Base-by-base conservation (phyloP, 2,888 invertebrate species). In the Epinotia nisella region DNA sequence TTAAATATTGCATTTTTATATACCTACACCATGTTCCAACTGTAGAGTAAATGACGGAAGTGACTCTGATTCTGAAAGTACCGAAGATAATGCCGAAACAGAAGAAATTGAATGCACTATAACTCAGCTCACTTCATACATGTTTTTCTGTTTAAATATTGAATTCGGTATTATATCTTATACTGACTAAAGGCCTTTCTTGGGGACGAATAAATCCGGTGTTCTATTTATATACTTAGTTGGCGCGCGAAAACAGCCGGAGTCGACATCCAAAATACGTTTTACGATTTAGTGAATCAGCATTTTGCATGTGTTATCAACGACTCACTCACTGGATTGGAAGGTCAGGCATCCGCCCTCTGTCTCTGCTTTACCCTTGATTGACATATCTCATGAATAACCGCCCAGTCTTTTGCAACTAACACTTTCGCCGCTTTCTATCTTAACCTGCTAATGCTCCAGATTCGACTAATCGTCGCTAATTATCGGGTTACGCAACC, bases 371-470 rank as follows among this genome's bases (percentile, higher is more conserved):
- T 24, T 24, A 2, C 21, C 21, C 2, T 24, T 24, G 21, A 24
- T 2, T 24, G 21, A 9, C 9, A 9, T 35, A 9, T 35, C 9
- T 35, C 35, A n/a, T 39, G 65, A 15, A 65, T 56, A 55, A 13
- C 19, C 15, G 35, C 19, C 7, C 19, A 39, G 65, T 9, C 55
- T 21, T 61, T 61, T n/a, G 21, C 21, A 1, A 4, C 39, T n/a
- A n/a, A n/a, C 24, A 56, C 72, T 68, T 67, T 58, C 71, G 15
- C 61, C 29, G 17, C 72, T 72, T 72, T 68, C 49, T 51, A 61
- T 29, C 21, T 69, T 58, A 66, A 70, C 61, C 67, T 67, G 72
- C 49, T 68, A 68, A 72, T 61, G 59, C 67, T 56, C n/a, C 41
- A 29, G 70, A 70, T 62, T 62, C 45, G 62, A 56, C 56, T 72